A percentile compares a stretch with the other conserved stretches of the same genome.
Conservation (phyloP, 2,888 invertebrate genomes). For the Caenorhabditis imperialis region DNA sequence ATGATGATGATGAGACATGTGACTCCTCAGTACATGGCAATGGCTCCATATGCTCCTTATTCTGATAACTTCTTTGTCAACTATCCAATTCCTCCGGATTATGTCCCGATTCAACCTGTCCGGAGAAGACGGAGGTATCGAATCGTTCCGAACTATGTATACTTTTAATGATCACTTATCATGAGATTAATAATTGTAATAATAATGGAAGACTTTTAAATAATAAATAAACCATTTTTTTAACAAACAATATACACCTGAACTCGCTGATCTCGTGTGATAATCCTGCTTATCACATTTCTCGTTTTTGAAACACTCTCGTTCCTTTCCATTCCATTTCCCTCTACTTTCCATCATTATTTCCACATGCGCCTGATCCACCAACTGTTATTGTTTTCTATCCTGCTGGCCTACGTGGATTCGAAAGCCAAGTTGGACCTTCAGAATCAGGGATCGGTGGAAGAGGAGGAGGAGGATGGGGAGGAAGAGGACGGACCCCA, state of each 20-base stretch:
- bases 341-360: slow-evolving; percentile 4
- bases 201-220: too few relatives aligned
- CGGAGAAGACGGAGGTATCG: slow-evolving; percentile 21
- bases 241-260: slow-evolving; percentile 34
- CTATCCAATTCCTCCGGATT: slow-evolving; percentile 2
- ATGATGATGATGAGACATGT: not conserved
- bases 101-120: too few relatives aligned
- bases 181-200: too few relatives aligned
- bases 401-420: slow-evolving; percentile 30
- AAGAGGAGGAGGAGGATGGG: slow-evolving; percentile 30
- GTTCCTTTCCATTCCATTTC: slow-evolving; percentile 7
- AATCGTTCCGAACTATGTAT: slow-evolving; percentile 31
- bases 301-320: slow-evolving; percentile 45
- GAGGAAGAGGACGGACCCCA: slow-evolving; percentile 36
- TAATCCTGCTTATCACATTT: slow-evolving; percentile 36
- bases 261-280: slow-evolving; percentile 19
- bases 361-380: slow-evolving; percentile 27
- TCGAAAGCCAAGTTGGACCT: slow-evolving; percentile 41
- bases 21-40: too few relatives aligned
- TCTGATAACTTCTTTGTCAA: slow-evolving; percentile 4
- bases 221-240: too few relatives aligned
- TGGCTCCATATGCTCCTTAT: not conserved
- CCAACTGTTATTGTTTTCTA: slow-evolving; percentile 29
- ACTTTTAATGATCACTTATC: slow-evolving; percentile 15
- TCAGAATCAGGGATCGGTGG: slow-evolving; percentile 40